Conservation (phyloP, 2,113 vertebrate genomes). For the Stegostoma tigrinum region DNA sequence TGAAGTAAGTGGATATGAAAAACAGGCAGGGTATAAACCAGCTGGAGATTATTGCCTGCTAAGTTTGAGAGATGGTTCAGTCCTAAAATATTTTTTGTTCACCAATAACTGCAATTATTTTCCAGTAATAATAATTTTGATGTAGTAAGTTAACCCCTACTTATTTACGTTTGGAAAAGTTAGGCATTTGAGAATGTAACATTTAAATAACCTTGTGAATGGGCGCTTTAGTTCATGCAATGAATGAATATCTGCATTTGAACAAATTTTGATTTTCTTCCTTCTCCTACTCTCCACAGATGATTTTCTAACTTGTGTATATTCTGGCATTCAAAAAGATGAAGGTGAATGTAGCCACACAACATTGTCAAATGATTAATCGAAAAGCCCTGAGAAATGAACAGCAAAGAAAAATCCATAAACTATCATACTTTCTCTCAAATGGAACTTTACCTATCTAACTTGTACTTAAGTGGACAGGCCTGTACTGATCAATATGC, state of each 20-base stretch:
- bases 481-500: conserved; percentile 26
- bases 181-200: background rate
- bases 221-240: background rate
- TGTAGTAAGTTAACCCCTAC: background rate
- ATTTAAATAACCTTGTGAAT: background rate
- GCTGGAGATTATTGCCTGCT: background rate
- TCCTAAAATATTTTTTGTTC: background rate
- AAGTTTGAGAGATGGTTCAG: background rate
- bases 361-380: conserved; percentile 25
- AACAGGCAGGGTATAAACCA: background rate
- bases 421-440: conserved; percentile 18
- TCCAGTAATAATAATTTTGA: background rate
- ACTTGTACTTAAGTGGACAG: conserved; percentile 29
- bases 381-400: conserved; percentile 4
- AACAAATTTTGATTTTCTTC: background rate
- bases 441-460: conserved; percentile 33
- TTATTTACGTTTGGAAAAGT: background rate
- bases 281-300: background rate
- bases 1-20: background rate
- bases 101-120: background rate
- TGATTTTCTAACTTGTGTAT: background rate
- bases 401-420: conserved; percentile 22
- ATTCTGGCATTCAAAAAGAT: background rate
- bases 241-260: background rate
- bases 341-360: background rate